These are phyloP conservation scores for Copidosoma floridanum DNA, from an alignment of 1,140 invertebrate species.

Conservation along the genomic window DNA sequence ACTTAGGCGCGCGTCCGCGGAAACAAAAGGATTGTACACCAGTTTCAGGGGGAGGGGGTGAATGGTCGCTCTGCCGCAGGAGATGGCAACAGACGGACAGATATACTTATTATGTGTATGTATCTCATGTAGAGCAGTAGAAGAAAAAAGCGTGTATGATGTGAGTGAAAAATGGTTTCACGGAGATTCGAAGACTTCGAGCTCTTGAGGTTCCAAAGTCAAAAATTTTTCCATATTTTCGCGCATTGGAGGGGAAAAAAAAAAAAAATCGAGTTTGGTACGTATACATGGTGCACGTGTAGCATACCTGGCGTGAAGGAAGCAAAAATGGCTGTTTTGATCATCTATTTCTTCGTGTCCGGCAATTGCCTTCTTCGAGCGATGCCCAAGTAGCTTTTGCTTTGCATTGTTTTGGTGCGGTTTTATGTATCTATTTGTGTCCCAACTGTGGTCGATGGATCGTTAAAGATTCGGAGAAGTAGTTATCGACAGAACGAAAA, in stretches of 20 bases:
- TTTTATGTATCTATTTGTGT: constrained; percentile 1
- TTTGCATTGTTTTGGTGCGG: not conserved
- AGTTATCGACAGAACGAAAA: constrained; percentile 14
- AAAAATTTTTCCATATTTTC: no score
- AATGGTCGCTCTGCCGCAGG: no score
- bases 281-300: no score
- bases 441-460: constrained; percentile 8
- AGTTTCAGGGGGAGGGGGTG: no score
- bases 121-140: no score
- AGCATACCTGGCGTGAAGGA: not conserved
- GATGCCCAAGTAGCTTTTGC: not conserved
- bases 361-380: constrained; percentile 1
- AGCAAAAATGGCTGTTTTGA: constrained; percentile 9
- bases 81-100: no score
- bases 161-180: no score
- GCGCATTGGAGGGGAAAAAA: no score
- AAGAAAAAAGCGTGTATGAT: no score
- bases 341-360: not conserved
- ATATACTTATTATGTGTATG: no score
- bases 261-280: not conserved
- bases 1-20: constrained; percentile 32
- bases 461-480: constrained; percentile 9
- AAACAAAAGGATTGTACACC: constrained; percentile 34
- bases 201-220: no score
- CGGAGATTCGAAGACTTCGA: no score